These are phyloP conservation scores for Phrynocephalus forsythii DNA, from an alignment of 2,797 vertebrate species.

Conservation along the genomic window DNA sequence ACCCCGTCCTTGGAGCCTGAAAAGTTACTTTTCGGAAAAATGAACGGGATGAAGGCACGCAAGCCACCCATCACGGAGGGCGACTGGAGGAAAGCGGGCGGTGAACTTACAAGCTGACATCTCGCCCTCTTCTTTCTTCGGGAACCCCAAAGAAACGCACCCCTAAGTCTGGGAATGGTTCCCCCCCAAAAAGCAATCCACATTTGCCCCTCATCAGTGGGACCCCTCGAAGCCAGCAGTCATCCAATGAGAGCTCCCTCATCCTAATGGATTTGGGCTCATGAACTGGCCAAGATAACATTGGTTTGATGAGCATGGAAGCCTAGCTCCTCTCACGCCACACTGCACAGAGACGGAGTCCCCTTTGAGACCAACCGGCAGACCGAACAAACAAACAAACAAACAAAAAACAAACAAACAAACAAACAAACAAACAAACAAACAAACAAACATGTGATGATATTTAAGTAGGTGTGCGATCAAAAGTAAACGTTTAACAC, in stretches of 20 bases:
- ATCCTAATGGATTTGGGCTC: background rate
- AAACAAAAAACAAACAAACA: too few species aligned
- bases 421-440: too few species aligned
- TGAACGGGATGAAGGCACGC: background rate
- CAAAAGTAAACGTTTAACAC: background rate
- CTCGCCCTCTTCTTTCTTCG: too few species aligned
- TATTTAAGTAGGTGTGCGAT: too few species aligned
- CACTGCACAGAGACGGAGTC: background rate
- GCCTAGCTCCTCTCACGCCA: too few species aligned
- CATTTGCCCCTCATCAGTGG: slow-evolving; percentile 63
- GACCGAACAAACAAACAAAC: too few species aligned
- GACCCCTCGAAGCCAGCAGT: slow-evolving; percentile 48
- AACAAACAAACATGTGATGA: too few species aligned
- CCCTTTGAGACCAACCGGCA: too few species aligned
- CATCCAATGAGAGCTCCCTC: slow-evolving; percentile 57
- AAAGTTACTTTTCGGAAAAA: background rate
- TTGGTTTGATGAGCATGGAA: too few species aligned
- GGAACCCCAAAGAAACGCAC: background rate
- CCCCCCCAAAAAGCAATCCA: slow-evolving; percentile 59
- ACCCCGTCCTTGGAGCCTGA: background rate
- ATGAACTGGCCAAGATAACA: background rate
- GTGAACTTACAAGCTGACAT: background rate
- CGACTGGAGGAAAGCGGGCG: background rate
- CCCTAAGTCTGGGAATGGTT: slow-evolving; percentile 10
- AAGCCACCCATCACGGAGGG: background rate